Conservation (phyloP, 2,113 vertebrate species). For the Stomatorhinus ivindoensis region DNA sequence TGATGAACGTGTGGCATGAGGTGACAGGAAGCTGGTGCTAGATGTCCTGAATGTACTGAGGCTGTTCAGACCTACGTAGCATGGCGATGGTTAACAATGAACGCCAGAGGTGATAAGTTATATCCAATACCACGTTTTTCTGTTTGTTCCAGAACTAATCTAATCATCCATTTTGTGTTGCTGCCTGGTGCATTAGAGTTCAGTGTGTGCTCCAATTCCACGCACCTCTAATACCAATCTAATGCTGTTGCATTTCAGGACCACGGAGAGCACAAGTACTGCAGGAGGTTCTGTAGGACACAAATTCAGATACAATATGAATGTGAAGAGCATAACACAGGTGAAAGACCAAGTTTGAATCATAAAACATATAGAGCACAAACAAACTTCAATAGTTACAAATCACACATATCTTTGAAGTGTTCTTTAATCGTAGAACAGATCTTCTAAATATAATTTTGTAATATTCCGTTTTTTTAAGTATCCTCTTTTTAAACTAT, state of each 20-base stretch:
- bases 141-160: background rate
- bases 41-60: background rate
- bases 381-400: background rate
- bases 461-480: background rate
- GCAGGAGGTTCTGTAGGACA: constrained; percentile 13
- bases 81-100: constrained; percentile 3
- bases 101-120: background rate
- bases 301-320: constrained; percentile 17
- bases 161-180: constrained; percentile 9
- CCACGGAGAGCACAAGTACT: constrained; percentile 13
- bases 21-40: background rate
- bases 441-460: background rate
- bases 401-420: background rate
- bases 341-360: background rate
- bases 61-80: background rate
- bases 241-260: constrained; percentile 7
- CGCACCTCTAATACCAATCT: constrained; percentile 16
- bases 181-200: background rate
- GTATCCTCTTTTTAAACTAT: background rate
- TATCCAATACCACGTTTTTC: background rate
- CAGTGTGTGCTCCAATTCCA: constrained; percentile 9
- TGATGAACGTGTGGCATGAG: background rate
- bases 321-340: constrained; percentile 1
- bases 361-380: background rate
- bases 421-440: background rate